Evolutionary conservation across 1,140 invertebrate species (phyloP).

Genomic region (Rhagoletis zephyria): DNA sequence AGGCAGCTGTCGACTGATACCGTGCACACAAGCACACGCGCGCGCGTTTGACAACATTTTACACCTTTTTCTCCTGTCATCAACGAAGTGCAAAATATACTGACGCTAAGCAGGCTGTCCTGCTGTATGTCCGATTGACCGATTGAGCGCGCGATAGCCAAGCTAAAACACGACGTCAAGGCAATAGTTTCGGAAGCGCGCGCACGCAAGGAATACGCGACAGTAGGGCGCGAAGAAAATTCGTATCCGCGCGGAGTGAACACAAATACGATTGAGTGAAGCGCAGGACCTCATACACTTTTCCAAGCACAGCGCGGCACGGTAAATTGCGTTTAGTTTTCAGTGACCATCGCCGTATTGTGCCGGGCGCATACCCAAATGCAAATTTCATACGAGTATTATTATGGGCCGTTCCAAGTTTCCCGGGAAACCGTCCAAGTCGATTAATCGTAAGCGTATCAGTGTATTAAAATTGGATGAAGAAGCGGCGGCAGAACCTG

Average conservation of each 20-base stretch:
- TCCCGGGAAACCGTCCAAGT: constrained; percentile 87
- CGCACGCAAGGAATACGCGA: background rate
- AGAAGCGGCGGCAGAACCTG: constrained; percentile 65
- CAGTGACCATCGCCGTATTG: background rate
- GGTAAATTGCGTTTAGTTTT: background rate
- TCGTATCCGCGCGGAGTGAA: background rate
- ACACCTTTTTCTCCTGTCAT: background rate
- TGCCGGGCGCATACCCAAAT: constrained; percentile 48
- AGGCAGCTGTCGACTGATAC: constrained; percentile 23
- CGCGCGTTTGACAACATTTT: background rate
- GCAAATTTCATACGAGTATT: constrained; percentile 55
- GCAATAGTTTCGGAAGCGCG: background rate
- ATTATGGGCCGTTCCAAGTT: constrained; percentile 79
- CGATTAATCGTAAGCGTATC: constrained; percentile 85
- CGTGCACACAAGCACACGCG: background rate
- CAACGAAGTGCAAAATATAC: background rate
- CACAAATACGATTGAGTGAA: background rate
- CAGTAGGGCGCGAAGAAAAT: background rate
- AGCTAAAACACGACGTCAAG: no score
- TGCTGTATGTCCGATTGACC: background rate
- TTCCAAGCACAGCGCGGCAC: background rate
- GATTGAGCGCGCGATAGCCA: background rate
- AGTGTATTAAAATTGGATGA: constrained; percentile 80
- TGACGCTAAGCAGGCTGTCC: no score
- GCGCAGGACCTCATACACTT: background rate